Conservation (phyloP, 2,888 invertebrate species). For the Prostheceraeus crozeri region DNA sequence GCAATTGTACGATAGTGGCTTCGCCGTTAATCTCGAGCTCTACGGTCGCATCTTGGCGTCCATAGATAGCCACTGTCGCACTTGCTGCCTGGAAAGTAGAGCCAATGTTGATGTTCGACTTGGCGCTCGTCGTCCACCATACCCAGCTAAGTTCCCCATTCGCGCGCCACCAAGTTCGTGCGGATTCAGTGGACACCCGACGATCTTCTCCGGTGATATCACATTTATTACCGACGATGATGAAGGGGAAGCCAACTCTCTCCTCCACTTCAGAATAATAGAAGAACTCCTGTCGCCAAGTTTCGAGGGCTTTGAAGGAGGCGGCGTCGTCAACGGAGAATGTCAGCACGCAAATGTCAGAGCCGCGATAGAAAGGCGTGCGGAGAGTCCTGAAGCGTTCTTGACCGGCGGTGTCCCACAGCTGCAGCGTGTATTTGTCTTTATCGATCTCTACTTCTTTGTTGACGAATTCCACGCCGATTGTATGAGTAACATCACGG, state of each 20-base stretch:
- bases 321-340: conserved; percentile 76
- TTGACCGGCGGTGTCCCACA: conserved; percentile 93
- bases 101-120: no score
- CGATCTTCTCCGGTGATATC: conserved; percentile 51
- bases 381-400: conserved; percentile 81
- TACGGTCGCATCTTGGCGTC: no score
- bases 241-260: conserved; percentile 71
- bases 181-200: no score
- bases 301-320: conserved; percentile 73
- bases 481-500: conserved; percentile 89
- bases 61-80: no score
- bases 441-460: conserved; percentile 78
- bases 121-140: no score
- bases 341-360: conserved; percentile 81
- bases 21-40: no score
- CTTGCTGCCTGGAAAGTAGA: no score
- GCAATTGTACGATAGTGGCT: no score
- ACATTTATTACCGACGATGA: conserved; percentile 86
- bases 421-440: conserved; percentile 73
- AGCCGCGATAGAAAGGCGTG: conserved; percentile 86
- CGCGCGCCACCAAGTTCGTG: no score
- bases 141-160: no score
- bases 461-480: conserved; percentile 88
- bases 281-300: conserved; percentile 82
- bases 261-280: conserved; percentile 81